Evolutionary conservation across 2,888 invertebrate species (phyloP).

Genomic region (Epinotia demarniana): DNA sequence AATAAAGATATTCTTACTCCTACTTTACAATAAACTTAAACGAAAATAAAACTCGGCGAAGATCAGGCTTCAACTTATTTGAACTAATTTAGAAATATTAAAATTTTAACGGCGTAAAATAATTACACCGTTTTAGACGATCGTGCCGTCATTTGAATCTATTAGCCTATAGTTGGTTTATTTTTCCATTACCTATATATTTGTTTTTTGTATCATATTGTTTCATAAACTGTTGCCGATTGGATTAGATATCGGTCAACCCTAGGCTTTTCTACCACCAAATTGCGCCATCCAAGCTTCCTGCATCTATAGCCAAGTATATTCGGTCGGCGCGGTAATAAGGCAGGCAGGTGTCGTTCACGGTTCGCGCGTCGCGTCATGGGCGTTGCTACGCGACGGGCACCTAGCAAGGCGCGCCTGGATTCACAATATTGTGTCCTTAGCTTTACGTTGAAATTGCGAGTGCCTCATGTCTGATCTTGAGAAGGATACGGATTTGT

Average conservation of each 20-base stretch:
- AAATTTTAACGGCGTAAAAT: too few relatives aligned
- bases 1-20: too few relatives aligned
- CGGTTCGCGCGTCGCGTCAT: slow-evolving; percentile 59
- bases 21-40: too few relatives aligned
- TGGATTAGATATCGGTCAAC: background rate
- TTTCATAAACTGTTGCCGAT: too few relatives aligned
- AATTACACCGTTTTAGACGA: too few relatives aligned
- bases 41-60: too few relatives aligned
- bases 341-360: slow-evolving; percentile 62
- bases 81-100: too few relatives aligned
- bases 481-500: background rate
- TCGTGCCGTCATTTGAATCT: too few relatives aligned
- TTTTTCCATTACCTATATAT: too few relatives aligned
- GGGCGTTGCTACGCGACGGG: slow-evolving; percentile 56
- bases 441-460: slow-evolving; percentile 18
- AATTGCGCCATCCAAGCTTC: background rate
- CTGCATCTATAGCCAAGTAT: background rate
- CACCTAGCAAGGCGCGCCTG: background rate
- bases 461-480: background rate
- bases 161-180: too few relatives aligned
- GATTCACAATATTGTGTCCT: slow-evolving; percentile 24
- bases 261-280: background rate
- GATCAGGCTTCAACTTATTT: too few relatives aligned
- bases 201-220: too few relatives aligned
- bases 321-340: slow-evolving; percentile 38